These are phyloP conservation scores for Pipa parva DNA, from an alignment of 2,113 vertebrate species.

Conservation along the genomic window DNA sequence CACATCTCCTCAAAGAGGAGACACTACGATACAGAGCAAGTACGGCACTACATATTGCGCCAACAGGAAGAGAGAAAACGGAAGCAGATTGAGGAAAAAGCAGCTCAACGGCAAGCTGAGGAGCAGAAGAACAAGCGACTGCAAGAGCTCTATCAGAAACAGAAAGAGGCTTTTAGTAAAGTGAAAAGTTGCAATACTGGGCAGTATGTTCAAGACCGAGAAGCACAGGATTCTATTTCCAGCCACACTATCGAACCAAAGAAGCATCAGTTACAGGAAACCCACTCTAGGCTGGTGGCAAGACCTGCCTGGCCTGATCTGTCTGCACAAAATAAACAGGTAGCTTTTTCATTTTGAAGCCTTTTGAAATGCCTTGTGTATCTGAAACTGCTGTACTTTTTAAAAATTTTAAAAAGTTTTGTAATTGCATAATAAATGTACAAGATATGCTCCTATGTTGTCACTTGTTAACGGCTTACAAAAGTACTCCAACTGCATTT, in stretches of 20 bases:
- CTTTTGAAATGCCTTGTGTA: not conserved
- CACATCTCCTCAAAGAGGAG: conserved; percentile 76
- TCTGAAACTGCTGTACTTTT: not conserved
- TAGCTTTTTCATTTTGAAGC: conserved; percentile 44
- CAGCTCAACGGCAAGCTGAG: conserved; percentile 75
- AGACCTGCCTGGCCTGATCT: conserved; percentile 68
- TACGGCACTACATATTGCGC: conserved; percentile 83
- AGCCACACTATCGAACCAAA: conserved; percentile 30
- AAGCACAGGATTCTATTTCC: conserved; percentile 44
- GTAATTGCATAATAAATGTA: not conserved
- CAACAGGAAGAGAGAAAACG: conserved; percentile 88
- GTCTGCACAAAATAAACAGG: conserved; percentile 57
- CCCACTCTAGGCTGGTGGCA: conserved; percentile 77
- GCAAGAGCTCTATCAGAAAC: conserved; percentile 89
- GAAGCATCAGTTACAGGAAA: conserved; percentile 61
- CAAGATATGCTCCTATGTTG: not conserved
- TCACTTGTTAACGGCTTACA: not conserved
- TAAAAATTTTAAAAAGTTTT: not conserved
- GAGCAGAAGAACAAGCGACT: conserved; percentile 81
- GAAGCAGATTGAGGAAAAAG: conserved; percentile 82
- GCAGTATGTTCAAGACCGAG: conserved; percentile 61
- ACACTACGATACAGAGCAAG: conserved; percentile 85
- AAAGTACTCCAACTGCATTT: too few relatives aligned
- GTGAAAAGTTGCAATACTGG: conserved; percentile 46
- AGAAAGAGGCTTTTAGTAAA: conserved; percentile 70